phyloP scores from a whole-genome alignment of 2,113 vertebrate genomes.

The Oncorhynchus kisutch region DNA sequence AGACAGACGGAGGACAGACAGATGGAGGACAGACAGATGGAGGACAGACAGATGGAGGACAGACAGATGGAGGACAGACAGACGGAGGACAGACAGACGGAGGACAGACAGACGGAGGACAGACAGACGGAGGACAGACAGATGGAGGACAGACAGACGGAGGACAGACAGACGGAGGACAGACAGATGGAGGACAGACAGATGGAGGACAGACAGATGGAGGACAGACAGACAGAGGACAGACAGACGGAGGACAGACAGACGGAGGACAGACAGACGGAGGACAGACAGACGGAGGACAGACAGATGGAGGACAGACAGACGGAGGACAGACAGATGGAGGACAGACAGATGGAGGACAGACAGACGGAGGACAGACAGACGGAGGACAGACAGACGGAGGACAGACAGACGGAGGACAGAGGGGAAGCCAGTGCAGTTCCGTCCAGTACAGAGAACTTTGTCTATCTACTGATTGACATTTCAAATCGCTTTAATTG shows the following conservation, averaged over 20 bases:
- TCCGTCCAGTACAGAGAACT: constrained; percentile 45
- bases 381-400: constrained; percentile 1
- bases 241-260: constrained; percentile 10
- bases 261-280: constrained; percentile 1
- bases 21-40: background rate
- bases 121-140: constrained; percentile 10
- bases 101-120: constrained; percentile 1
- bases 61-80: constrained; percentile 10
- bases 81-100: constrained; percentile 1
- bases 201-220: background rate
- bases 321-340: constrained; percentile 1
- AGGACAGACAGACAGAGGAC: constrained; percentile 1
- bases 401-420: background rate
- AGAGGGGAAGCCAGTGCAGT: background rate
- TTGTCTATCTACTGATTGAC: too few species aligned
- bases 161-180: constrained; percentile 1
- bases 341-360: constrained; percentile 1
- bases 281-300: constrained; percentile 1
- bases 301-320: constrained; percentile 10
- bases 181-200: constrained; percentile 10
- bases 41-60: constrained; percentile 1
- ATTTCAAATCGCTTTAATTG: too few species aligned
- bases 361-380: constrained; percentile 10
- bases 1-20: constrained; percentile 7
- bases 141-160: constrained; percentile 1